Percentiles rank a stretch among this genome's conserved stretches.
phyloP scores from a whole-genome alignment of 2,888 invertebrate species.

The Kuschelorhynchus macadamiae region DNA sequence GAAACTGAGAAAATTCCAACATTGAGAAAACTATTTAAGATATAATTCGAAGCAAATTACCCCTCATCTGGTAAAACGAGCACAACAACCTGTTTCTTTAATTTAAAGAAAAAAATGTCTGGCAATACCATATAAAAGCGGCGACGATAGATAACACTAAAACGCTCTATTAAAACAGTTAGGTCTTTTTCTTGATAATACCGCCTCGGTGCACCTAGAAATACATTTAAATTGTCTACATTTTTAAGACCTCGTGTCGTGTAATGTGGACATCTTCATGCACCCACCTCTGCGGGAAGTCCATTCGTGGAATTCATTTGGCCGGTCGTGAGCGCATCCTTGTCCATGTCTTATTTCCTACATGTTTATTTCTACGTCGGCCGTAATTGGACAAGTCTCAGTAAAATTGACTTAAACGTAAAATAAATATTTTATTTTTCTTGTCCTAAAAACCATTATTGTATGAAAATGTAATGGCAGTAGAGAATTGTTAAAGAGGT shows the following conservation, averaged over 20 bases:
- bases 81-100: too few relatives aligned
- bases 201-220: slow-evolving; percentile 11
- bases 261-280: slow-evolving; percentile 46
- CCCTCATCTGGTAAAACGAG: too few relatives aligned
- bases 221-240: slow-evolving; percentile 33
- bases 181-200: neutral
- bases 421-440: slow-evolving; percentile 7
- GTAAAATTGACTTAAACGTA: slow-evolving; percentile 7
- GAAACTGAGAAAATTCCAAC: too few relatives aligned
- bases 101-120: too few relatives aligned
- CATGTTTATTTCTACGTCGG: slow-evolving; percentile 32
- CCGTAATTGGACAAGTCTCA: slow-evolving; percentile 37
- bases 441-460: neutral
- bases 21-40: too few relatives aligned
- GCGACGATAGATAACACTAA: too few relatives aligned
- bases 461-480: too few relatives aligned
- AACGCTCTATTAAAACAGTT: too few relatives aligned
- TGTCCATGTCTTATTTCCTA: slow-evolving; percentile 32
- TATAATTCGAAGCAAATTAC: too few relatives aligned
- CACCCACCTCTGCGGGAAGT: slow-evolving; percentile 41
- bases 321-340: slow-evolving; percentile 39
- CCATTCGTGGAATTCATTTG: slow-evolving; percentile 51
- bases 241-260: slow-evolving; percentile 23
- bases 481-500: too few relatives aligned
- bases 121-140: too few relatives aligned